Conservation (phyloP, 2,113 vertebrate species). For the Corvus moneduloides region DNA sequence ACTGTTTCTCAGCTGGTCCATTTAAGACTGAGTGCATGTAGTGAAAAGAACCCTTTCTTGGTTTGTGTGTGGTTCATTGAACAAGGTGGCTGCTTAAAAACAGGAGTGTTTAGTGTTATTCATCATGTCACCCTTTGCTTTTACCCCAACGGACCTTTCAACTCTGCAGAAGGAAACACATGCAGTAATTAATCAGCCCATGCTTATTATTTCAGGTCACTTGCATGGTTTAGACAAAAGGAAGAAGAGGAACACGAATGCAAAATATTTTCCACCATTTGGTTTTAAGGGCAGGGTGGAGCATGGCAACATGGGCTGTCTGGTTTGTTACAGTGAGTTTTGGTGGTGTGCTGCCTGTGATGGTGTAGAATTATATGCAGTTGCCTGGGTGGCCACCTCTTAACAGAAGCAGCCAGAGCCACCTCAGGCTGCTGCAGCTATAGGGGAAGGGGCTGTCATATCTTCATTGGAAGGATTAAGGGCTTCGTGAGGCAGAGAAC, state of each 20-base stretch:
- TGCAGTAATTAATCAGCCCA: conserved; percentile 15
- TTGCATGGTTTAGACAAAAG: background rate
- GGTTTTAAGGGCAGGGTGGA: conserved; percentile 22
- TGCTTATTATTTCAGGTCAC: conserved; percentile 27
- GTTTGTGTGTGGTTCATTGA: conserved; percentile 68
- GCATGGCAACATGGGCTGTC: background rate
- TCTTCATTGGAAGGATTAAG: background rate
- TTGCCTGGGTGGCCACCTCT: background rate
- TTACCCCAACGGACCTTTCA: conserved; percentile 22
- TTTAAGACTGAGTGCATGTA: conserved; percentile 49
- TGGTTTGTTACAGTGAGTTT: background rate
- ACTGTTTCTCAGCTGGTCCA: conserved; percentile 4
- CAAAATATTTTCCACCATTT: conserved; percentile 31
- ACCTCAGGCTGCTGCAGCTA: background rate
- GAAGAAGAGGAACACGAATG: conserved; percentile 18
- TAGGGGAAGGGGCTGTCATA: background rate
- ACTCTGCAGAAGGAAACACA: background rate
- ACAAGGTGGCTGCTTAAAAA: conserved; percentile 61
- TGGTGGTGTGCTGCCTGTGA: background rate
- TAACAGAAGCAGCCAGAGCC: background rate
- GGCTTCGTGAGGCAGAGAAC: background rate
- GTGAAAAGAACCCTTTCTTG: conserved; percentile 59
- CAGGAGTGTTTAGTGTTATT: background rate
- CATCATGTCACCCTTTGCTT: background rate
- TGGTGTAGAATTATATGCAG: background rate